Base-by-base conservation (phyloP, 2,113 vertebrate genomes). In the Cichladusa arquata region DNA sequence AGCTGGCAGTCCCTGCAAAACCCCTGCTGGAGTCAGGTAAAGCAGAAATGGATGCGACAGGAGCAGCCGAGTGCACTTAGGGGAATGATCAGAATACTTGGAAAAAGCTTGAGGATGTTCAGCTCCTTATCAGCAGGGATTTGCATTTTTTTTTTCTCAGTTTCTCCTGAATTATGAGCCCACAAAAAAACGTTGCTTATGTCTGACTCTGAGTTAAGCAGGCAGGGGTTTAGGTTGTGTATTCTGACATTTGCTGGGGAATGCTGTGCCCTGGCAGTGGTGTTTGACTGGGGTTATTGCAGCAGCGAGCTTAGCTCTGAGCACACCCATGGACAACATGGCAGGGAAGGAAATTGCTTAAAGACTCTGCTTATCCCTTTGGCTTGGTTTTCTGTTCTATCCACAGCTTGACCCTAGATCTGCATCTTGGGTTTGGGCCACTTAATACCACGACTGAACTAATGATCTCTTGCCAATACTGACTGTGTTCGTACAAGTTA, bases 1-100 rank as follows among this genome's bases (percentile, higher is more conserved):
- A 88, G 92, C 78, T 95, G 85, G 87, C 60, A 92, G 82, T 69
- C 53, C 34, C 26, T 86, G 80, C 50, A 61, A 65, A 96, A 23
- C 24, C 20, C 44, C 34, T 14, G 36, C 44, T 88, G 66, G 53
- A 81, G 77, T 34, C 19, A 88, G 60, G 83, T 73, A 80, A 65
- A 91, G 69, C 7, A 0, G 91, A 51, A 48, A 26, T 2, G 11
- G 80, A 44, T 15, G 8, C 6, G 0, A 71, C 54, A 92, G 80
- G 25, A 80, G 51, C 60, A 71, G 50, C 9, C 1, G 11, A 44
- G 67, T 45, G 61, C 76, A 91, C 54, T 89, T 94, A 86, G 72
- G 45, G 2, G 26, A 44, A 67, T 11, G 16, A 38, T 53, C 0
- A 1, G 44, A 38, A 31, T 60, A 54, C 48, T 86, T 81, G 25